Conservation (phyloP, 2,797 vertebrate genomes). For the Pseudocheirus occidentalis region DNA sequence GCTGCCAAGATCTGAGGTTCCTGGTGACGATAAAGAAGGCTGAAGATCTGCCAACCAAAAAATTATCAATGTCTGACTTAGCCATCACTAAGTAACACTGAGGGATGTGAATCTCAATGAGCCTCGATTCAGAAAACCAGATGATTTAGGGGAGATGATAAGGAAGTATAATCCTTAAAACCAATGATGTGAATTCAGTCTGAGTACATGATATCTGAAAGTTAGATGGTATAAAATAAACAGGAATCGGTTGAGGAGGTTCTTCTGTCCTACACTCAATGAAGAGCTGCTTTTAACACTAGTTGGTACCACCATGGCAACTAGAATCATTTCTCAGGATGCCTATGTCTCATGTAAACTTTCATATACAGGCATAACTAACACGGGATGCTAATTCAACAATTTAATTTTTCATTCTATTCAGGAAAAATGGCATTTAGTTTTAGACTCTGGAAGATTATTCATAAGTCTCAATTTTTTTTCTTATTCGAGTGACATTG, state of each 20-base stretch:
- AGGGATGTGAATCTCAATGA: slow-evolving; percentile 13
- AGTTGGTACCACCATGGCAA: background rate
- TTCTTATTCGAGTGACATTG: slow-evolving; percentile 85
- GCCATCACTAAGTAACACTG: slow-evolving; percentile 84
- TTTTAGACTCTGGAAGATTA: background rate
- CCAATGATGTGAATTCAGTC: background rate
- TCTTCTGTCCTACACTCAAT: background rate
- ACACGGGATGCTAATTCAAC: background rate
- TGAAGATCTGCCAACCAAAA: slow-evolving; percentile 75
- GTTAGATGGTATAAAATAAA: background rate
- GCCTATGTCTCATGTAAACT: background rate
- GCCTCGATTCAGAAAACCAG: background rate
- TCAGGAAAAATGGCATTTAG: background rate
- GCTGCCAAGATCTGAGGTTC: slow-evolving; percentile 88
- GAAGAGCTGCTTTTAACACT: background rate
- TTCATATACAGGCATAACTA: background rate
- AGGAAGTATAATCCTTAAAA: background rate
- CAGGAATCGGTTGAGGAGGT: background rate
- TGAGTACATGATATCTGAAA: background rate
- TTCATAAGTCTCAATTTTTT: slow-evolving; percentile 44
- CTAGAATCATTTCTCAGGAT: background rate
- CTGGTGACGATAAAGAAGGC: slow-evolving; percentile 87
- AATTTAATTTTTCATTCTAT: background rate
- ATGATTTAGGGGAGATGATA: background rate
- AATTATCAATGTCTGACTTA: slow-evolving; percentile 84